Evolutionary conservation across 2,113 vertebrate genomes (phyloP), one percentile per base, ranked within the genome.

Genomic region (Anser cygnoides): DNA sequence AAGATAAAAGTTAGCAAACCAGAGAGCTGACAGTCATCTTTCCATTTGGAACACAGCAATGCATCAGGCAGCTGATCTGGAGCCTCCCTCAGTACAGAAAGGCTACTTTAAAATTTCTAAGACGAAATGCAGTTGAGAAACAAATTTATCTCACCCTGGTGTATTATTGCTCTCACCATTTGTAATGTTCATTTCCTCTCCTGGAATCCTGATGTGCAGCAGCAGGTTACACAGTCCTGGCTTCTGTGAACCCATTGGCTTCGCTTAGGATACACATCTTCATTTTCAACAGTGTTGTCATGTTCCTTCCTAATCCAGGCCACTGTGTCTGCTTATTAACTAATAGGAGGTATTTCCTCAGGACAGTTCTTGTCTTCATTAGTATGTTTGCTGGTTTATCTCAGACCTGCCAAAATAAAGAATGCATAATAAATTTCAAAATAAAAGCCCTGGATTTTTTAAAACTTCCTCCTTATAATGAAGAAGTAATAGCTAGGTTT

Each of bases 381-480:
- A 96, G 96, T 94, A 92, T 95, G 87, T 91, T 96, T 91, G 91
- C 92, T 96, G 89, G 55, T 94, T 98, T 97, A 96, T 98, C 97
- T 98, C 94, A 98, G 90, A 96, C 62, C 83, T 96, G 88, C 82
- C 92, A 93, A 95, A 97, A 92, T 70, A 84, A 91, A 89, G 68
- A 62, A 79, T 92, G 92, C 93, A 63, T 85, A 91, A 97, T 88
- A 94, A 71, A 82, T 89, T 95, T 92, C 95, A 95, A 63, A 95
- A 95, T 97, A 96, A 91, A 95, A 95, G 92, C 80, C 83, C 80
- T 79, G 61, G 65, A 70, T 61, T 87, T 91, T 90, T 95, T 52
- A 87, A 93, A 87, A 84, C 75, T 87, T 74, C 35, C 22, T 87
- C 10, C 5, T 66, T 93, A 55, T 43, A 94, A 87, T 84, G 70